phyloP scores from a whole-genome alignment of 2,888 invertebrate genomes.

The Tinea trinotella region DNA sequence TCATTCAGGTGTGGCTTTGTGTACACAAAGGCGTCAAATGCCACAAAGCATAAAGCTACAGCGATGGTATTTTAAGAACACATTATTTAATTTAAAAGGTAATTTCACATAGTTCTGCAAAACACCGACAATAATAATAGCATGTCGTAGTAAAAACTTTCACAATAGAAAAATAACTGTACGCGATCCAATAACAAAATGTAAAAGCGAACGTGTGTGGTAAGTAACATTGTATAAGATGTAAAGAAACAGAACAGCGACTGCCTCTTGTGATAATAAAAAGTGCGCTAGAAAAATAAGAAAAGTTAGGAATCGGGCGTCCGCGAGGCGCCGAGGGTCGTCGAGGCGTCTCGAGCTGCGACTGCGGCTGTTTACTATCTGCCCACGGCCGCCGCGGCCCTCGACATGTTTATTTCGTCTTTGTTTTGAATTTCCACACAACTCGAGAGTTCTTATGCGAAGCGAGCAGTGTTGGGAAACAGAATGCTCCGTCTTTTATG shows the following conservation, averaged over 20 bases:
- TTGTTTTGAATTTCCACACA: conserved; percentile 39
- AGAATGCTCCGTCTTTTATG: not conserved
- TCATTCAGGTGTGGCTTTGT: not conserved
- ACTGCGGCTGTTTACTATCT: conserved; percentile 47
- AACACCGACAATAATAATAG: not conserved
- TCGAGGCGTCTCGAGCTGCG: conserved; percentile 25
- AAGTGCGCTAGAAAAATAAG: conserved; percentile 57
- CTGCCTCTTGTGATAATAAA: conserved; percentile 49
- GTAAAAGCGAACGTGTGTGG: conserved; percentile 2
- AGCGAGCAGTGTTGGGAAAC: not conserved
- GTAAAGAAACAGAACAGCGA: conserved; percentile 33
- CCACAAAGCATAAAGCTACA: not conserved
- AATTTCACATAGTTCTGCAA: not conserved
- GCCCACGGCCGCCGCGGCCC: conserved; percentile 29
- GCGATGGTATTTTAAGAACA: not conserved
- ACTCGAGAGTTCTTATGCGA: not conserved
- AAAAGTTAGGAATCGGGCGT: conserved; percentile 51
- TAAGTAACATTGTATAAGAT: conserved; percentile 16
- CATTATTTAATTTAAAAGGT: not conserved
- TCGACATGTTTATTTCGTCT: conserved; percentile 37
- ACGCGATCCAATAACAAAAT: conserved; percentile 7
- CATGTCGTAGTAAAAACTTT: not conserved
- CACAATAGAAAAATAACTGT: not conserved
- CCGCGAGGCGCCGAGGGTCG: conserved; percentile 41
- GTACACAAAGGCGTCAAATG: not conserved